Evolutionary conservation across 1,140 invertebrate genomes (phyloP).

Genomic region (Luehdorfia chinensis): DNA sequence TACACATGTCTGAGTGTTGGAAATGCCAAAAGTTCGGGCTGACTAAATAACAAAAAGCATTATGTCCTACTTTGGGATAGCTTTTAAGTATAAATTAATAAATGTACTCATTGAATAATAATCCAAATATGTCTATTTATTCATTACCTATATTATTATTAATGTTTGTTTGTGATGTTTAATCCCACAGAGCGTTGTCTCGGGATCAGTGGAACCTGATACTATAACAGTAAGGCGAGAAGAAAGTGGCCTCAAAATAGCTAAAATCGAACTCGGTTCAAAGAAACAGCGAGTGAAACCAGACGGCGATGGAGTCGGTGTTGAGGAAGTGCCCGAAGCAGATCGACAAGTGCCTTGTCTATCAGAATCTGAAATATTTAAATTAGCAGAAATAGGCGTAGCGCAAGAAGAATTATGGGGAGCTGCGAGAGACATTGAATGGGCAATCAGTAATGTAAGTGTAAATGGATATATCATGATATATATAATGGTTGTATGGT

Average conservation of each 20-base stretch:
- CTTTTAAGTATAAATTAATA: too few species aligned
- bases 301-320: slow-evolving; percentile 43
- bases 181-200: slow-evolving; percentile 84
- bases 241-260: slow-evolving; percentile 71
- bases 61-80: too few species aligned
- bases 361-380: slow-evolving; percentile 68
- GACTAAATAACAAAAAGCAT: too few species aligned
- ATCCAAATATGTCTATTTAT: too few species aligned
- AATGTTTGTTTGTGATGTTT: too few species aligned
- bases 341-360: slow-evolving; percentile 75
- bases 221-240: slow-evolving; percentile 80
- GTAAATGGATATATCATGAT: too few species aligned
- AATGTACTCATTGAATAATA: too few species aligned
- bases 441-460: slow-evolving; percentile 78
- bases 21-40: too few species aligned
- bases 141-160: too few species aligned
- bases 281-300: slow-evolving; percentile 78
- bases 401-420: slow-evolving; percentile 82
- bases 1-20: too few species aligned
- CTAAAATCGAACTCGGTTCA: slow-evolving; percentile 74
- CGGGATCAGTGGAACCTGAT: slow-evolving; percentile 85
- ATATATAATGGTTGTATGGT: too few species aligned
- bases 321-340: slow-evolving; percentile 52
- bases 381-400: slow-evolving; percentile 78
- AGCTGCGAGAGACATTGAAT: slow-evolving; percentile 86